Evolutionary conservation across 1,140 invertebrate species (phyloP).

Genomic region (Rhopalosiphum maidis): DNA sequence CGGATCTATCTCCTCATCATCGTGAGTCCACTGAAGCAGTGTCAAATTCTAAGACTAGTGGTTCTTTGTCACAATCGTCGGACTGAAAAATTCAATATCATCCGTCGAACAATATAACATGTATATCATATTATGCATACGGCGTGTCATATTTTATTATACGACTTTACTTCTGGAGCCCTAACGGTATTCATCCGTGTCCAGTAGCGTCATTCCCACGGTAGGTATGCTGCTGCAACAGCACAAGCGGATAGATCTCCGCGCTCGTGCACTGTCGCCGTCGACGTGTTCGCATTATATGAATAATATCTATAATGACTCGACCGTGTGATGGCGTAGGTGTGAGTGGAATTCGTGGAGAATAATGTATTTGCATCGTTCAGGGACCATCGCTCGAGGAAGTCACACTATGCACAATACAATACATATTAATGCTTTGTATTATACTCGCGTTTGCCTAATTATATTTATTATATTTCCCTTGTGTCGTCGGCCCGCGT

Average conservation of each 20-base stretch:
- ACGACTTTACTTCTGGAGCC: not conserved
- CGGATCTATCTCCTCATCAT: not conserved
- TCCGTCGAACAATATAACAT: not conserved
- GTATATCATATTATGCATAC: not conserved
- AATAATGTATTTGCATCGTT: not conserved
- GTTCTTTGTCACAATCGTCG: not conserved
- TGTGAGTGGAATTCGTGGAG: not conserved
- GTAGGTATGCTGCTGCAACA: not conserved
- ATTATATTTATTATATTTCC: too few species aligned
- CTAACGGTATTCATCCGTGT: conserved; percentile 35
- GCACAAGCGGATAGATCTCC: not conserved
- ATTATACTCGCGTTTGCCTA: too few species aligned
- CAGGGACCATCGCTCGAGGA: not conserved
- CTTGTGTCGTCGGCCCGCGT: too few species aligned
- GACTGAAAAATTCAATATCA: not conserved
- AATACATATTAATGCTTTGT: too few species aligned
- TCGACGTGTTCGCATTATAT: conserved; percentile 15
- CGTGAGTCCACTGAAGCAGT: not conserved
- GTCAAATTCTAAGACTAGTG: not conserved
- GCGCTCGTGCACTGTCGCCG: not conserved
- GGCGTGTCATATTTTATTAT: not conserved
- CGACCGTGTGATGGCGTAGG: not conserved
- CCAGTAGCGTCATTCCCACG: conserved; percentile 29
- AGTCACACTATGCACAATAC: not conserved
- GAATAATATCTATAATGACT: conserved; percentile 9